Conservation (phyloP, 2,888 invertebrate species). For the Drosophila bunnanda region DNA sequence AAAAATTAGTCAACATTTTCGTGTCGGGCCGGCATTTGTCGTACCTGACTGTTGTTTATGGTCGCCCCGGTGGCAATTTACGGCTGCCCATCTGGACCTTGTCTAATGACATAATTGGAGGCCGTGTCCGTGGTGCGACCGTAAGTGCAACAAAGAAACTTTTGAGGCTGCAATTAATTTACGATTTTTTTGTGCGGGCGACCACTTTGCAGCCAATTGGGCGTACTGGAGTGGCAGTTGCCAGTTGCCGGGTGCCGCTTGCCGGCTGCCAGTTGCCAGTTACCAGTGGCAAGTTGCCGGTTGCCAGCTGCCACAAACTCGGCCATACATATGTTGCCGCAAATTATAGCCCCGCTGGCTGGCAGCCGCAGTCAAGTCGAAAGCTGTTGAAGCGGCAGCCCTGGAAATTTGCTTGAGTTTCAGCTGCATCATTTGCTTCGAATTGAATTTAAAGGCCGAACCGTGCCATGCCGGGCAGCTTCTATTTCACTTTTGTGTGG, state of each 20-base stretch:
- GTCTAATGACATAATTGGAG: conserved; percentile 61
- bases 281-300: conserved; percentile 15
- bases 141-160: conserved; percentile 33
- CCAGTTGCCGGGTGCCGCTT: conserved; percentile 29
- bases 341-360: conserved; percentile 54
- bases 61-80: conserved; percentile 54
- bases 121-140: conserved; percentile 24
- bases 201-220: conserved; percentile 47
- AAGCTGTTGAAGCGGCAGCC: conserved; percentile 65
- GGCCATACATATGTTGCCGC: conserved; percentile 58
- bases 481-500: conserved; percentile 67
- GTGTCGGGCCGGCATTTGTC: conserved; percentile 62
- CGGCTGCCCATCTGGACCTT: conserved; percentile 46
- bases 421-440: conserved; percentile 55
- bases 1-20: conserved; percentile 73
- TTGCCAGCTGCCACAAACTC: conserved; percentile 47
- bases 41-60: conserved; percentile 54
- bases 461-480: conserved; percentile 9
- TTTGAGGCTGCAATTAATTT: conserved; percentile 59
- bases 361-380: conserved; percentile 62
- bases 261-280: conserved; percentile 1
- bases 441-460: conserved; percentile 69
- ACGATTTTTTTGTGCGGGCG: conserved; percentile 52
- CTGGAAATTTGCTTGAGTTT: conserved; percentile 61
- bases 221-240: conserved; percentile 38